Evolutionary conservation across 2,113 vertebrate genomes (phyloP).

Genomic region (Leucopternis melanops): DNA sequence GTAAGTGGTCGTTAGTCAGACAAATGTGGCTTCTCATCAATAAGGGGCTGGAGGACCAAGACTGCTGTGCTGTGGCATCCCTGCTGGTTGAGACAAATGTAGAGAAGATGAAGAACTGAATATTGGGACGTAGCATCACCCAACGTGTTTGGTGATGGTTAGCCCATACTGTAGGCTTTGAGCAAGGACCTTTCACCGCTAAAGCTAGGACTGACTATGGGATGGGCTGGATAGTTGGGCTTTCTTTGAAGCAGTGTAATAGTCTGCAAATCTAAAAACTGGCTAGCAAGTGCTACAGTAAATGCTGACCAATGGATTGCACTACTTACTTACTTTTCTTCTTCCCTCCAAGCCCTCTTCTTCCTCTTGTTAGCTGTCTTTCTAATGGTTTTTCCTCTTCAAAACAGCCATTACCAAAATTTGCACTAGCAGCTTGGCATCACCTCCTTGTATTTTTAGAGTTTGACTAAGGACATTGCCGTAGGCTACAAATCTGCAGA

Average conservation of each 20-base stretch:
- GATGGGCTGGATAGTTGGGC: background rate
- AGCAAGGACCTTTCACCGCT: background rate
- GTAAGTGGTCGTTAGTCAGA: background rate
- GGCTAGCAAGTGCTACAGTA: background rate
- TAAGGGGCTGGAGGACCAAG: background rate
- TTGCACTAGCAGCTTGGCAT: background rate
- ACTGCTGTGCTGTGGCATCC: background rate
- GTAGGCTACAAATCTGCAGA: slow-evolving; percentile 15
- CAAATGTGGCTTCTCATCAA: background rate
- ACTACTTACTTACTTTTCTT: background rate
- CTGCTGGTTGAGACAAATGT: background rate
- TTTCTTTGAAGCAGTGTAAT: background rate
- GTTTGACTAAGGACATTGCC: background rate
- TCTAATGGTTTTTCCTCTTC: background rate
- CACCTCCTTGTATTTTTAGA: background rate
- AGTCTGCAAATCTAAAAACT: background rate
- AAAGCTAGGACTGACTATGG: background rate
- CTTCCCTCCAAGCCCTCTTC: background rate
- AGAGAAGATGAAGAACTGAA: background rate
- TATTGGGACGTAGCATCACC: background rate
- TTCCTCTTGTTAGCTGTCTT: background rate
- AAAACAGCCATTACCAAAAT: background rate
- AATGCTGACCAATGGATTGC: background rate
- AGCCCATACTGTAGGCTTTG: background rate
- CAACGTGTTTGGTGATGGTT: accelerated